These are phyloP conservation scores for Styela clava DNA, from an alignment of 23 tunicate genomes.

Conservation along the genomic window DNA sequence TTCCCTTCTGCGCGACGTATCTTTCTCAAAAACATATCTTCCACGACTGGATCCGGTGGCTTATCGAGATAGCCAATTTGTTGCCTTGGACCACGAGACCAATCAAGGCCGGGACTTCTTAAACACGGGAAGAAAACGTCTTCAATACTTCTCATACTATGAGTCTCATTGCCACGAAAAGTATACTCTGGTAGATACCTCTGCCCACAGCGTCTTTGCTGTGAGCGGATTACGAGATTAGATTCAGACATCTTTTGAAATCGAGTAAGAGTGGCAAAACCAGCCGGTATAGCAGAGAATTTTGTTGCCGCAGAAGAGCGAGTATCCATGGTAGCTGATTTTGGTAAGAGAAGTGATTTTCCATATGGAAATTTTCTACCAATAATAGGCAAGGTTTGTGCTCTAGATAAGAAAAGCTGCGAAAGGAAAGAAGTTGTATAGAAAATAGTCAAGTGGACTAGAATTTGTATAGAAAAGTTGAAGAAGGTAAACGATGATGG, in stretches of 20 bases:
- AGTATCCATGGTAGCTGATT: background rate
- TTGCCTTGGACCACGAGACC: background rate
- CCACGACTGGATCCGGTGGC: conserved; percentile 6
- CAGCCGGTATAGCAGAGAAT: conserved; percentile 6
- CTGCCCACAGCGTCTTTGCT: background rate
- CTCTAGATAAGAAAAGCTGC: background rate
- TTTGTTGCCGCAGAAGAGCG: conserved; percentile 1
- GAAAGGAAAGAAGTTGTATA: conserved; percentile 1
- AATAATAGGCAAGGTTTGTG: background rate
- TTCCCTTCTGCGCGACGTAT: conserved; percentile 15
- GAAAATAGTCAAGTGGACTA: background rate
- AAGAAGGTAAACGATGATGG: background rate
- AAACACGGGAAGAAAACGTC: background rate
- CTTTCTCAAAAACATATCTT: conserved; percentile 32
- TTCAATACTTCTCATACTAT: background rate
- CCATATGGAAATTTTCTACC: background rate
- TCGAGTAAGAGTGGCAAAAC: conserved; percentile 6
- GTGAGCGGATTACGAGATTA: background rate
- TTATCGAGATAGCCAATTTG: background rate
- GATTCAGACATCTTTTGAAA: background rate
- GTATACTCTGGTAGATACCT: background rate
- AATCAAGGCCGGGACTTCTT: background rate
- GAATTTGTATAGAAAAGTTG: background rate
- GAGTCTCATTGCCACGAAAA: conserved; percentile 1
- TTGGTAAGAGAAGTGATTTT: background rate